Conservation (phyloP, 2,113 vertebrate genomes). For the Hyaena hyaena region DNA sequence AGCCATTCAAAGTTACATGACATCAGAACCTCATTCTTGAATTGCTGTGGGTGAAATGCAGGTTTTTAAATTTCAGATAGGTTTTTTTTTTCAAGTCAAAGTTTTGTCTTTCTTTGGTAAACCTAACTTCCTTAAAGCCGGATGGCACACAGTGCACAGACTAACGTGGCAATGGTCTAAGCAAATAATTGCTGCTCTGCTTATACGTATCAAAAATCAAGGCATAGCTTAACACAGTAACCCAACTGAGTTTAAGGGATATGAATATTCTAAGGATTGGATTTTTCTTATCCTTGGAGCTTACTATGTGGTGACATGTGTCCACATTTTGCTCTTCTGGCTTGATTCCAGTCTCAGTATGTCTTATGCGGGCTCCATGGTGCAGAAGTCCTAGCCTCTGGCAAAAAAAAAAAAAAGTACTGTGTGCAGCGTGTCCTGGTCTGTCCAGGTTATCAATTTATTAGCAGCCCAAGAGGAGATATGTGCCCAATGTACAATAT, state of each 20-base stretch:
- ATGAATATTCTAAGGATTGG: slow-evolving; percentile 64
- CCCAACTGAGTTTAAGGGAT: not conserved
- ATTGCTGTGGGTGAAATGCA: not conserved
- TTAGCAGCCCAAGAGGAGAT: slow-evolving; percentile 53
- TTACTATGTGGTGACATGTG: not conserved
- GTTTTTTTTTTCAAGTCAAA: not conserved
- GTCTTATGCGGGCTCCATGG: not conserved
- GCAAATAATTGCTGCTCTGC: rapidly evolving
- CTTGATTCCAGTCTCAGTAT: not conserved
- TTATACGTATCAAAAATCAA: not conserved
- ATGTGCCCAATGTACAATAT: slow-evolving; percentile 47
- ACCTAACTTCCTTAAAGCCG: not conserved
- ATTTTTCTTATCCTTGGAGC: slow-evolving; percentile 76
- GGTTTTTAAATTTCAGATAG: not conserved
- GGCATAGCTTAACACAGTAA: not conserved
- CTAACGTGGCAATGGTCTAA: not conserved
- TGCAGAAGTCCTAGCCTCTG: not conserved
- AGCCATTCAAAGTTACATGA: not conserved
- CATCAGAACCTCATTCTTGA: slow-evolving; percentile 14
- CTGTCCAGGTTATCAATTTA: slow-evolving; percentile 59
- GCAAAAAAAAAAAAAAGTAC: not conserved
- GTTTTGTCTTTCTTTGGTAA: slow-evolving; percentile 36
- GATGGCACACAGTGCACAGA: not conserved
- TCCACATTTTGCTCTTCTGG: slow-evolving; percentile 26
- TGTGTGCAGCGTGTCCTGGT: not conserved